phyloP scores from a whole-genome alignment of 2,888 invertebrate genomes.

The Ophion obscuratus region DNA sequence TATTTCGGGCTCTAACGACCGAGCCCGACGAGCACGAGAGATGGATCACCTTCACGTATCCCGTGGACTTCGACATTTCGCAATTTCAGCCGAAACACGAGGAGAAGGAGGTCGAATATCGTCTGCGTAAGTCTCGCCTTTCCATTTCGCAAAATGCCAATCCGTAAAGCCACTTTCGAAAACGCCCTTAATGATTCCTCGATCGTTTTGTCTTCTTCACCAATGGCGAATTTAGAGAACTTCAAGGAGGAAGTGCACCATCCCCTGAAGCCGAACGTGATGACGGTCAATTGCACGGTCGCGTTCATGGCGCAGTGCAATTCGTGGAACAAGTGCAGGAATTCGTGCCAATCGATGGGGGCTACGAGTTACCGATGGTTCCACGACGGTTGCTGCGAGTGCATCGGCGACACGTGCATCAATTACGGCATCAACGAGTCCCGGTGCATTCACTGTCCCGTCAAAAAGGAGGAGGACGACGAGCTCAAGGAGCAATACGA shows the following conservation, averaged over 20 bases:
- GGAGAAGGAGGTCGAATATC: slow-evolving; percentile 89
- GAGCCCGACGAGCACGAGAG: slow-evolving; percentile 91
- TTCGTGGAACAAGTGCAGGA: slow-evolving; percentile 94
- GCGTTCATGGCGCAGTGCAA: slow-evolving; percentile 95
- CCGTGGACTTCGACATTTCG: slow-evolving; percentile 90
- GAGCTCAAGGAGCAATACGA: slow-evolving; percentile 83
- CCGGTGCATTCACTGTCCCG: slow-evolving; percentile 85
- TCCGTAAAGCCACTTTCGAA: not conserved
- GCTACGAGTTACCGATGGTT: slow-evolving; percentile 95
- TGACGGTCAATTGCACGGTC: slow-evolving; percentile 95
- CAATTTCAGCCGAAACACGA: slow-evolving; percentile 87
- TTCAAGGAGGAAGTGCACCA: slow-evolving; percentile 88
- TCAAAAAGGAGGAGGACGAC: slow-evolving; percentile 77
- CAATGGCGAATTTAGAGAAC: slow-evolving; percentile 85
- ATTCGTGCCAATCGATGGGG: slow-evolving; percentile 93
- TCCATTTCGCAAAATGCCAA: not conserved
- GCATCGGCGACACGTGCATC: slow-evolving; percentile 94
- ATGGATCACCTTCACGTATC: slow-evolving; percentile 94
- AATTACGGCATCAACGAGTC: slow-evolving; percentile 96
- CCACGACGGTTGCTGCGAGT: slow-evolving; percentile 97
- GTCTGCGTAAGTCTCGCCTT: slow-evolving; percentile 87
- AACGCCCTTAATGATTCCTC: too few species aligned
- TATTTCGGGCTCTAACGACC: slow-evolving; percentile 93
- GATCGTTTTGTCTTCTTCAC: not conserved
- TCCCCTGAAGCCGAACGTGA: slow-evolving; percentile 86